Evolutionary conservation across 1,140 invertebrate genomes (phyloP).

Genomic region (Ceratina australensis): DNA sequence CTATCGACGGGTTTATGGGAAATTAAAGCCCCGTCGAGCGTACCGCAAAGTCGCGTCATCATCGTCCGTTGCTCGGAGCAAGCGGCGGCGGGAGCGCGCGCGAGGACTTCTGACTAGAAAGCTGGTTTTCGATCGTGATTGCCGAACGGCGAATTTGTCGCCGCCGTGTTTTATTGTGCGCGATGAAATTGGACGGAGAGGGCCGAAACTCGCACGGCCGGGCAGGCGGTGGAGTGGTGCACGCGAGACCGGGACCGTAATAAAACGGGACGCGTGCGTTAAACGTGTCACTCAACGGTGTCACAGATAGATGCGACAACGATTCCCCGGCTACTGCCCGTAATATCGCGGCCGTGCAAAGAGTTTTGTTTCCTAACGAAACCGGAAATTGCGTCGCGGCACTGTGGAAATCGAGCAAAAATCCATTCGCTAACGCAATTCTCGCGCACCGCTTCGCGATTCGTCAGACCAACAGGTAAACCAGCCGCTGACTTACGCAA

Average conservation of each 20-base stretch:
- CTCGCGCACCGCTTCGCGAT: background rate
- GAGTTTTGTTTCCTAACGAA: slow-evolving; percentile 40
- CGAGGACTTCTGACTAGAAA: slow-evolving; percentile 31
- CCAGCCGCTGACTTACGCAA: background rate
- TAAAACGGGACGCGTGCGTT: slow-evolving; percentile 73
- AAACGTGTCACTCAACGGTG: slow-evolving; percentile 75
- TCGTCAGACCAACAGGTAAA: background rate
- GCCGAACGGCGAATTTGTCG: slow-evolving; percentile 76
- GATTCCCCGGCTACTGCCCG: slow-evolving; percentile 37
- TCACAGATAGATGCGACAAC: slow-evolving; percentile 60
- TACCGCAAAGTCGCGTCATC: slow-evolving; percentile 45
- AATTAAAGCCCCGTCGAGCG: slow-evolving; percentile 9
- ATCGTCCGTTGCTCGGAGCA: background rate
- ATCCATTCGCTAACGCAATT: background rate
- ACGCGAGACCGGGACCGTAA: slow-evolving; percentile 53
- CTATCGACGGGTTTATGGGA: slow-evolving; percentile 31
- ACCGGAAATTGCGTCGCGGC: slow-evolving; percentile 51
- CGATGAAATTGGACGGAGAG: slow-evolving; percentile 72
- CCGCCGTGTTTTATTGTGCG: slow-evolving; percentile 77
- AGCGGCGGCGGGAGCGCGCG: slow-evolving; percentile 3
- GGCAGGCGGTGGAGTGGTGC: slow-evolving; percentile 6
- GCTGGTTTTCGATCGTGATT: slow-evolving; percentile 71
- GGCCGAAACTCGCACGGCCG: background rate
- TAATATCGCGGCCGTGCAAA: slow-evolving; percentile 45
- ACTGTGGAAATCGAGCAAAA: background rate